Evolutionary conservation across 2,113 vertebrate genomes (phyloP).

Genomic region (Alligator sinensis): DNA sequence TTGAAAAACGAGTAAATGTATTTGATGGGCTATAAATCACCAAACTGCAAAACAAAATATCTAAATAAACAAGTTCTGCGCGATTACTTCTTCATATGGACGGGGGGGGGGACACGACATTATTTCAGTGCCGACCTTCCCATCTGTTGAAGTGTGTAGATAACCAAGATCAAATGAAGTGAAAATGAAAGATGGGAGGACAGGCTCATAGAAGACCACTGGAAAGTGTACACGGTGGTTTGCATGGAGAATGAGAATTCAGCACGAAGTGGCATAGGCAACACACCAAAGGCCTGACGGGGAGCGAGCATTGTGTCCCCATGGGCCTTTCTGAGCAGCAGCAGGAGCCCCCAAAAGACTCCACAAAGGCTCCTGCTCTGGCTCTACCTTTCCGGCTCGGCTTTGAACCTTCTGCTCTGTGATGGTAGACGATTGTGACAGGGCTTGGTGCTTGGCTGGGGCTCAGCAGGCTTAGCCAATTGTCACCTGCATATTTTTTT

Average conservation of each 20-base stretch:
- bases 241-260: background rate
- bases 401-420: background rate
- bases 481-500: background rate
- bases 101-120: background rate
- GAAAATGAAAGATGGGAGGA: background rate
- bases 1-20: constrained; percentile 38
- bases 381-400: background rate
- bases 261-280: background rate
- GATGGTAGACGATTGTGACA: background rate
- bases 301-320: background rate
- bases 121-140: background rate
- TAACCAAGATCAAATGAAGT: background rate
- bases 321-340: background rate
- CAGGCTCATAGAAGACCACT: background rate
- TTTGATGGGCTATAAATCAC: constrained; percentile 34
- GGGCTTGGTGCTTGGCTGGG: background rate
- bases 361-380: background rate
- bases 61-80: background rate
- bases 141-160: background rate
- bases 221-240: background rate
- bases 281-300: background rate
- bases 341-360: background rate
- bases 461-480: background rate
- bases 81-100: background rate
- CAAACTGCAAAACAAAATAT: background rate